phyloP scores from a whole-genome alignment of 2,797 vertebrate species.

The Zenarchopterus dispar region DNA sequence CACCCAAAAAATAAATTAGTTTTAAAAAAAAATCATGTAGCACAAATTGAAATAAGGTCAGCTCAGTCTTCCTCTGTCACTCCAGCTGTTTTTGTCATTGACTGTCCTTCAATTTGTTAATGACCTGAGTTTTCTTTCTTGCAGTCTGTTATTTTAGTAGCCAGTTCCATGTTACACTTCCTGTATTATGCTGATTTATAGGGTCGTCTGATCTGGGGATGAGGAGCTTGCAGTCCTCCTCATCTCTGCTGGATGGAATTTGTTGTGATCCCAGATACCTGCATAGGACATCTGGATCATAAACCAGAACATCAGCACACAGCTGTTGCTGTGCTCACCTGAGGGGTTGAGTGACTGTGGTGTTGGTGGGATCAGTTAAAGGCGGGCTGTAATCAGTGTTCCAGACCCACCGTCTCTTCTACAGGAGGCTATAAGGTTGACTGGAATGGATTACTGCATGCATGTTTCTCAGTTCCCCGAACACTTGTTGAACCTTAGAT shows the following conservation, averaged over 20 bases:
- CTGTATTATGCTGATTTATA: too few species aligned
- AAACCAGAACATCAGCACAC: conserved; percentile 39
- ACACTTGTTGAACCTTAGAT: not conserved
- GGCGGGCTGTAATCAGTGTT: conserved; percentile 58
- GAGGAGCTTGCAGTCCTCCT: too few species aligned
- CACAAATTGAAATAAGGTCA: too few species aligned
- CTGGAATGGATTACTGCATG: conserved; percentile 4
- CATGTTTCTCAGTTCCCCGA: conserved; percentile 25
- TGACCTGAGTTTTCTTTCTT: too few species aligned
- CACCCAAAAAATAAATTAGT: too few species aligned
- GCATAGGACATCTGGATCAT: conserved; percentile 60
- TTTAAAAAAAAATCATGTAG: too few species aligned
- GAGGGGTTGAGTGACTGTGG: conserved; percentile 19
- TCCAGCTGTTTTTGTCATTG: too few species aligned
- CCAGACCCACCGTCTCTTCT: conserved; percentile 12
- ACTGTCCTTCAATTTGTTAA: too few species aligned
- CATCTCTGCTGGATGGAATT: conserved; percentile 5
- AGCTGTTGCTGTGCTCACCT: conserved; percentile 60
- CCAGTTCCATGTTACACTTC: too few species aligned
- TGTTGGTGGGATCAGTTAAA: conserved; percentile 58
- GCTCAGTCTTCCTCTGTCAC: too few species aligned
- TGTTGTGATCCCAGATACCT: conserved; percentile 5
- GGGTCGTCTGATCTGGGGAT: too few species aligned
- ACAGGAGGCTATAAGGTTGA: conserved; percentile 29
- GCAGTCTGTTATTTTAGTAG: too few species aligned